Conservation (phyloP, 2,113 vertebrate species). For the Eleginops maclovinus region DNA sequence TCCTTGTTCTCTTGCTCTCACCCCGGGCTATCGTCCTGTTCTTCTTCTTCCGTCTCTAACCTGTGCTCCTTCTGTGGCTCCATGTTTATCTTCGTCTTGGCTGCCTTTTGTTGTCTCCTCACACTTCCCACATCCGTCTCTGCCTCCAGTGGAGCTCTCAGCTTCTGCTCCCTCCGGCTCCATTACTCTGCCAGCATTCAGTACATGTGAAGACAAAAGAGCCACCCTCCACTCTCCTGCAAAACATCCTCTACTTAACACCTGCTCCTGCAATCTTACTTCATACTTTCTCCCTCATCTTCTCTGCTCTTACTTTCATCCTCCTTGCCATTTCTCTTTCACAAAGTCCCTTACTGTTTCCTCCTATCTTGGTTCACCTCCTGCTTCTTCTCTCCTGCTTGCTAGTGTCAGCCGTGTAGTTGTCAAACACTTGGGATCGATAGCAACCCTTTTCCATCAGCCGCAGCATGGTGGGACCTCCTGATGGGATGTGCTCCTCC, state of each 20-base stretch:
- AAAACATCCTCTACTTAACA: constrained; percentile 61
- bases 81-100: constrained; percentile 41
- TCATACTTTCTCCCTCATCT: constrained; percentile 6
- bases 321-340: background rate
- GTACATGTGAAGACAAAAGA: constrained; percentile 72
- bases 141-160: constrained; percentile 46
- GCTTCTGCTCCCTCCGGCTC: constrained; percentile 58
- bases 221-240: constrained; percentile 67
- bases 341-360: constrained; percentile 4
- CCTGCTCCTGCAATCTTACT: constrained; percentile 51
- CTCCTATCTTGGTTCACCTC: background rate
- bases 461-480: constrained; percentile 50
- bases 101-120: constrained; percentile 40
- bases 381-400: background rate
- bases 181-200: constrained; percentile 66
- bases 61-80: constrained; percentile 39
- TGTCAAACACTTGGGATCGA: constrained; percentile 55
- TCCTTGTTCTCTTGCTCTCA: constrained; percentile 17
- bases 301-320: background rate
- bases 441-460: constrained; percentile 58
- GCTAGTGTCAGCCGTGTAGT: constrained; percentile 15
- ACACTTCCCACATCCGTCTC: constrained; percentile 23
- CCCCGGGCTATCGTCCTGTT: constrained; percentile 20
- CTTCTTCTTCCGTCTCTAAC: constrained; percentile 27
- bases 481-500: constrained; percentile 56